Evolutionary conservation across 1,140 invertebrate species (phyloP), one percentile per base, ranked within the genome.

Genomic region (Eurosta solidaginis): DNA sequence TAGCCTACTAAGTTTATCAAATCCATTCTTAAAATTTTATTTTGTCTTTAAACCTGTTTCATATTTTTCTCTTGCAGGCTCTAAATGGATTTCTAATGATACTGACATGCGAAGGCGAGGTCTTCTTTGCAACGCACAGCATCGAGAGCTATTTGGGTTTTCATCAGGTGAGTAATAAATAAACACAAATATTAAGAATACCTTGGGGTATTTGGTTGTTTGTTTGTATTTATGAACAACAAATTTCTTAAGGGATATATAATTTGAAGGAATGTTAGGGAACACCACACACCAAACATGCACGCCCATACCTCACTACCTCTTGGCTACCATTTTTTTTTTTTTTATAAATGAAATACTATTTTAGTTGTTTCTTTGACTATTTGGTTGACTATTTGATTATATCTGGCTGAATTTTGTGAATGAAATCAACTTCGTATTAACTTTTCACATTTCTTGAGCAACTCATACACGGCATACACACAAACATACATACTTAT

Each of bases 81-180:
- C 91, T 99, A 86, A 99, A 99, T 90, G 98, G 98, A 81, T 99
- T 99, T 91, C 92, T 99, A 86, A 94, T 99, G 91, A 98, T 99
- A 86, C 91, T 99, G 76, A 98, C 96, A 75, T 98, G 97, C 90
- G 96, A 99, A 88, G 97, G 97, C 75, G 98, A 99, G 89, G 97
- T 99, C 27, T 99, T 99, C 91, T 99, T 98, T 90, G 97, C 97
- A 49, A 99, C 97, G 50, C 96, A 99, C 90, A 99, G 96, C 89
- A 99, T 99, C 88, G 98, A 99, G 92, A 98, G 96, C 89, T 99
- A 99, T 91, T 92, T 99, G 82, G 98, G 98, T 86, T 99, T 99
- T 92, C 97, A 99, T 92, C 98, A 99, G 95, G 98, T 99, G 91
- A 91, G 88, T 88, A n/a, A 50, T 6, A 27, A 29, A 17, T 12